These are phyloP conservation scores for Cyphomyrus plagiostoma DNA, from an alignment of 2,113 vertebrate species.

Conservation along the genomic window DNA sequence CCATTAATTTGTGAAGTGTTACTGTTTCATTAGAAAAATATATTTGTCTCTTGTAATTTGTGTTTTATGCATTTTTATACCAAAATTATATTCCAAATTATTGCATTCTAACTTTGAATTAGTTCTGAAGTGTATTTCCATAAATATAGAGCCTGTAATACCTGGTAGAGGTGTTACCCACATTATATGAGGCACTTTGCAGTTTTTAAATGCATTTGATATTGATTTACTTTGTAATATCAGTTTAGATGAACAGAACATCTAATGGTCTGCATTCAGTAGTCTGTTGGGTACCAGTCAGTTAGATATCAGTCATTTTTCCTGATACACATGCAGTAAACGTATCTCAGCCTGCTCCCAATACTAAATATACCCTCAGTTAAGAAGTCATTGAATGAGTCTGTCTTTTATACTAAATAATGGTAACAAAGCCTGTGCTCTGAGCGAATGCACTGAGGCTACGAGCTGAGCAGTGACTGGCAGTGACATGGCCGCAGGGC, in stretches of 20 bases:
- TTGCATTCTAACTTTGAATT: not conserved
- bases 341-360: not conserved
- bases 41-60: not conserved
- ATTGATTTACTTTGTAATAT: not conserved
- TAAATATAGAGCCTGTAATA: not conserved
- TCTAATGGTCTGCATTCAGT: not conserved
- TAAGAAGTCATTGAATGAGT: not conserved
- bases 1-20: not conserved
- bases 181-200: not conserved
- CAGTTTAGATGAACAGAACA: not conserved
- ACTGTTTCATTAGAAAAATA: not conserved
- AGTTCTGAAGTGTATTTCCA: not conserved
- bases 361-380: not conserved
- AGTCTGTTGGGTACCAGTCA: not conserved
- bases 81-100: not conserved
- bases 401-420: not conserved
- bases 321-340: not conserved
- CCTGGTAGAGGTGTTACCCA: not conserved
- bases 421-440: not conserved
- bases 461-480: not conserved
- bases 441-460: not conserved
- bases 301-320: not conserved
- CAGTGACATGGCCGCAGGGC: not conserved
- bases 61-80: not conserved
- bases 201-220: not conserved